Evolutionary conservation across 2,113 vertebrate genomes (phyloP).

Genomic region (Tupaia tana): DNA sequence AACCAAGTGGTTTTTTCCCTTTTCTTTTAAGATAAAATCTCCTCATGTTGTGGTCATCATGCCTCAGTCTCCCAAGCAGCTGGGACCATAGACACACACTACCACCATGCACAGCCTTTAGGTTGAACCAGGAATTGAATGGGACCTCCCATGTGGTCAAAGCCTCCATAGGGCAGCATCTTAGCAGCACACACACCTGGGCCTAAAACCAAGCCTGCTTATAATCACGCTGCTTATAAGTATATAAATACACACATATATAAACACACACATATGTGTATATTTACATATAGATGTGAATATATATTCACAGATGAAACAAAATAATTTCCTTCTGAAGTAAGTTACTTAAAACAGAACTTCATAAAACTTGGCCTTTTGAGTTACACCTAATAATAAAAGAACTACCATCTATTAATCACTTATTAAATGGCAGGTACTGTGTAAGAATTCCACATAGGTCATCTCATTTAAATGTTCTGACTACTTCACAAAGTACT

Average conservation of each 20-base stretch:
- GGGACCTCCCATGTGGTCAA: no score
- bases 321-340: conserved; percentile 43
- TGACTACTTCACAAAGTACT: background rate
- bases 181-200: no score
- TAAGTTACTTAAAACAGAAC: conserved; percentile 54
- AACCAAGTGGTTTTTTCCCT: background rate
- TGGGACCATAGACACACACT: no score
- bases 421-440: background rate
- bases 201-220: background rate
- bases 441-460: background rate
- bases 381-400: background rate
- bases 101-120: no score
- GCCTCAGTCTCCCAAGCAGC: no score
- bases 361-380: conserved; percentile 36
- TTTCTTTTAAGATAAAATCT: no score
- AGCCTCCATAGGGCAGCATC: no score
- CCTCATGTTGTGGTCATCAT: no score
- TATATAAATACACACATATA: background rate
- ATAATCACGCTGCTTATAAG: background rate
- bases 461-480: background rate
- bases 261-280: no score
- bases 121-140: no score
- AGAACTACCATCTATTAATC: background rate
- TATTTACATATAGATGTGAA: no score
- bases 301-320: background rate